Conservation (phyloP, 1,140 invertebrate species). For the Matsumurasca onukii region DNA sequence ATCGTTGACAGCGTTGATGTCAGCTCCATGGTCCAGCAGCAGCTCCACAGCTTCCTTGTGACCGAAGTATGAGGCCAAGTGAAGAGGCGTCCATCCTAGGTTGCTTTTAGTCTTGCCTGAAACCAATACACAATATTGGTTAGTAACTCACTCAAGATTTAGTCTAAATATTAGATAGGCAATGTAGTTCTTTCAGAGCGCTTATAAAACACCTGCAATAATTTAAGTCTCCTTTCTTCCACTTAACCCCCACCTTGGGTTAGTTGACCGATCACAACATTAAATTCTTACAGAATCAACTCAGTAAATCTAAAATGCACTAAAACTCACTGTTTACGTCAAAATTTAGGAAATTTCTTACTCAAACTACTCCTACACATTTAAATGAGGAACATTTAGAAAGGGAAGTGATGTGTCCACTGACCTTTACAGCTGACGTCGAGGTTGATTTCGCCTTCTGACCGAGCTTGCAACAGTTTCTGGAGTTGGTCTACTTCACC, state of each 20-base stretch:
- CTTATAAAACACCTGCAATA: not conserved
- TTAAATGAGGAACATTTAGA: not conserved
- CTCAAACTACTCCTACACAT: not conserved
- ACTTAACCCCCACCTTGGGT: not conserved
- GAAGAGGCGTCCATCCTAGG: conserved; percentile 62
- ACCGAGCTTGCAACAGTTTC: conserved; percentile 43
- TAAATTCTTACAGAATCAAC: not conserved
- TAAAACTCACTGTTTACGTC: too few species aligned
- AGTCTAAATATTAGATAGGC: not conserved
- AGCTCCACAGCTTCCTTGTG: conserved; percentile 54
- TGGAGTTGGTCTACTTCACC: conserved; percentile 46
- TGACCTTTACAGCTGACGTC: conserved; percentile 54
- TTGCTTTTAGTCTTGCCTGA: conserved; percentile 53
- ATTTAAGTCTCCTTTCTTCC: not conserved
- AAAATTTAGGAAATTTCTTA: too few species aligned
- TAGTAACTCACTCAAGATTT: not conserved
- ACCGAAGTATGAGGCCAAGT: conserved; percentile 64
- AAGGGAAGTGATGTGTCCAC: not conserved
- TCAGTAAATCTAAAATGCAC: too few species aligned
- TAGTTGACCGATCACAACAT: not conserved
- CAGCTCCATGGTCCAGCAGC: conserved; percentile 56
- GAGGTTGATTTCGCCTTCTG: conserved; percentile 45
- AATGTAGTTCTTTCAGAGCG: not conserved
- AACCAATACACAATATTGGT: conserved; percentile 27
- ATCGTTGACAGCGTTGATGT: conserved; percentile 66